Conservation (phyloP, 2,888 invertebrate genomes). For the Andrena marginata region DNA sequence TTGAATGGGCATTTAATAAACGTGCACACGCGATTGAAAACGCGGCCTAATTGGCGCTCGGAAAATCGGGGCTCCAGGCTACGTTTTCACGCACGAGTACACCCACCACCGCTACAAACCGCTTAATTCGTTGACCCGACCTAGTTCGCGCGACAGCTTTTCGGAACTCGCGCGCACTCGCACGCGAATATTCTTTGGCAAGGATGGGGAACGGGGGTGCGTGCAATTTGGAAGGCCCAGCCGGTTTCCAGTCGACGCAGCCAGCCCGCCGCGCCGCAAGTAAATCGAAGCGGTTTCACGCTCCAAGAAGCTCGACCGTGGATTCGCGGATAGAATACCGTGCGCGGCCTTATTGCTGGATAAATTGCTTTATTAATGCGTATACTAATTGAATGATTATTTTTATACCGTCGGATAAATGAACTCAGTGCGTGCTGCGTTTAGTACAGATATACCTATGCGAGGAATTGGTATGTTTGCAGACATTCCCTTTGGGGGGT, state of each 20-base stretch:
- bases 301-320: not conserved
- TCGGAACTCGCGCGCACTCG: constrained; percentile 21
- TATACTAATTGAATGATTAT: not conserved
- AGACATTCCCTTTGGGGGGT: too few relatives aligned
- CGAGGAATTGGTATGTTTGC: too few relatives aligned
- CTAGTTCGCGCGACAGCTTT: constrained; percentile 44
- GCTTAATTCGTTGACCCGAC: constrained; percentile 50
- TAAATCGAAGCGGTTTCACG: constrained; percentile 35
- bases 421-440: not conserved
- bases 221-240: constrained; percentile 52
- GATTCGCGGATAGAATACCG: constrained; percentile 8
- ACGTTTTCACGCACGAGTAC: constrained; percentile 36
- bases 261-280: constrained; percentile 43
- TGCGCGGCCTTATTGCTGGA: not conserved
- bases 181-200: constrained; percentile 24
- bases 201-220: constrained; percentile 20
- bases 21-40: constrained; percentile 36
- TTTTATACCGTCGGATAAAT: not conserved
- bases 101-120: constrained; percentile 25
- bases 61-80: constrained; percentile 1
- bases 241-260: constrained; percentile 52
- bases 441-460: not conserved
- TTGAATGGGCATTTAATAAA: constrained; percentile 41
- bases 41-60: constrained; percentile 31
- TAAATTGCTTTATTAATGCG: constrained; percentile 7